Base-by-base conservation (phyloP, 92 coral and sea anemone species). In the Pocillopora meandrina region DNA sequence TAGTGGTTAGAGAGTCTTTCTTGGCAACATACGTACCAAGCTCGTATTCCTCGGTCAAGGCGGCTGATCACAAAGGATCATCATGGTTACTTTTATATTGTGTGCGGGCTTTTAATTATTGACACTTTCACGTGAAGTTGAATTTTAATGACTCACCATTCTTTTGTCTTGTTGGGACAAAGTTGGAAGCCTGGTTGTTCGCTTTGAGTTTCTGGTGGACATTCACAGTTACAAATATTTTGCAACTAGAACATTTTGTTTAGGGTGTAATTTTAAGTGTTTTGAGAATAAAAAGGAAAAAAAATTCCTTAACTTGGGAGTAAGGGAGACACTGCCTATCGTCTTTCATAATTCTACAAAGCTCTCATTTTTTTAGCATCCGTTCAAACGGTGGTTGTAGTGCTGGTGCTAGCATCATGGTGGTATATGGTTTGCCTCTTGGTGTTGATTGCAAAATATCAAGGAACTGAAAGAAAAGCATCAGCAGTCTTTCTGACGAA, bases 131-230 rank as follows among this genome's bases (percentile, higher is more conserved):
- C 80, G 73, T 26, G 80, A 65, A 56, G 61, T 52, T 73, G 73
- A 83, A 83, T 83, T 83, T 74, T 83, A 83, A 73, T 83, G 80
- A 83, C 55, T 34, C n/a, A 16, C 12, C 80, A 73, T 73, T 61
- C 86, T 74, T 81, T 83, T 83, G 86, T 83, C 80, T 74, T 74
- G 56, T 5, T 14, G 5, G 80, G 65, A 61, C 71, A 62, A 72
- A 59, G 86, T 42, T 33, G 42, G 49, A n/a, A 56, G 14, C 59
- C 36, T 21, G 79, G 86, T 82, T 42, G 8, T 26, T 42, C 52
- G 70, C 61, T 72, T 36, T 64, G 72, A 60, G 71, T 52, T 72
- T 73, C 86, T 83, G 80, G 86, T 83, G 73, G 80, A 64, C 15
- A 34, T 70, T 70, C 74, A 15, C 74, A 17, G 74, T n/a, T 70